Evolutionary conservation across 2,797 vertebrate genomes (phyloP), one percentile per base, ranked within the genome.

Genomic region (Otolemur crassicaudatus): DNA sequence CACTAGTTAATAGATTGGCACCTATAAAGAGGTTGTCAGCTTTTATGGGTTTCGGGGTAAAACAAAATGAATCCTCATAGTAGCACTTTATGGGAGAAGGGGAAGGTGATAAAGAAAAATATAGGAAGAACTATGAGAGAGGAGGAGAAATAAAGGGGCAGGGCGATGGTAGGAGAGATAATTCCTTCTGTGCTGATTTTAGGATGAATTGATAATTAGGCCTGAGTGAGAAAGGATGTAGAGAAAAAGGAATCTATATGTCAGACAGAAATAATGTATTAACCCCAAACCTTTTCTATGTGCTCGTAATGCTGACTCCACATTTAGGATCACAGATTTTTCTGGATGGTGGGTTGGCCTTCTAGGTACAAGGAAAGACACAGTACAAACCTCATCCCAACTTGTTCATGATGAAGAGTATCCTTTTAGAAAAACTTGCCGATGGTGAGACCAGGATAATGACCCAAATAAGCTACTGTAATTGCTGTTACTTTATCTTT

Each of bases 401-500:
- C 10, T 82, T 43, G 25, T 40, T 34, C n/a, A 46, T 37, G n/a
- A 80, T 56, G 14, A 70, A 87, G 29, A 83, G 6, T 73, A 6
- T 6, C 22, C 81, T 87, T 43, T 67, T 14, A 56, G 76, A 80
- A 85, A 87, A 90, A 17, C 7, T 20, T 69, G 43, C 20, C 79
- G 49, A 63, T 13, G n/a, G 1, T 20, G 46, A 67, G 53, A 29
- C 25, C 46, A 31, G 60, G 75, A 34, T 63, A n/a, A 56, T 40
- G 40, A 61, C 31, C 29, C 77, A 40, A 80, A n/a, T 63, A n/a
- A 61, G 20, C 19, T 63, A 67, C 27, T 76, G 16, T 34, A 40
- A 89, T 67, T 87, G 19, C 43, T 81, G n/a, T 79, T 67, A 58
- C 91, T 94, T 94, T 80, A 56, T 88, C 61, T 91, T 82, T 90